Conservation (phyloP, 2,797 vertebrate species). For the Syncerus caffer region DNA sequence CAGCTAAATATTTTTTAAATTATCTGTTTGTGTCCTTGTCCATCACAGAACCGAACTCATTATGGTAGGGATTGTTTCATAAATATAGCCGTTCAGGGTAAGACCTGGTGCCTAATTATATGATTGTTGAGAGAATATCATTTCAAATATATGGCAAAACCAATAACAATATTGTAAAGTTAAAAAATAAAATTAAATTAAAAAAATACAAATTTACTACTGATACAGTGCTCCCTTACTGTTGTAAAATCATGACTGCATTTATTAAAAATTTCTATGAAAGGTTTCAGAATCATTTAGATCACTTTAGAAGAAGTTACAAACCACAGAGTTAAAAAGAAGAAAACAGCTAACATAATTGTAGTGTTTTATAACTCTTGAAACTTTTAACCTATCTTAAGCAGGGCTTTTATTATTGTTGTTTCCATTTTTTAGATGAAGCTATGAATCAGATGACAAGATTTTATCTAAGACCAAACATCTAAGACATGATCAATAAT, state of each 20-base stretch:
- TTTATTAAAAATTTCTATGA: background rate
- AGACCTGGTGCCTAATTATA: background rate
- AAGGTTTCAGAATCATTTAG: background rate
- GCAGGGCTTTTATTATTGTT: background rate
- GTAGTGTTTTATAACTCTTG: background rate
- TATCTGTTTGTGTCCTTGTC: background rate
- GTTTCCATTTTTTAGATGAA: background rate
- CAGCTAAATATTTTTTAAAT: background rate
- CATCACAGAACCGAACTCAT: background rate
- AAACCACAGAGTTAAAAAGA: background rate
- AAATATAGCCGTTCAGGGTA: background rate
- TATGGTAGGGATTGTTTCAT: background rate
- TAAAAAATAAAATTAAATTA: no score
- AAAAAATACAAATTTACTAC: background rate
- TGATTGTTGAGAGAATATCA: background rate
- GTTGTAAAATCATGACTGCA: background rate
- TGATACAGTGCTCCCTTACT: background rate
- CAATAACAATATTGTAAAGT: no score
- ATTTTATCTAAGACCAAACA: background rate
- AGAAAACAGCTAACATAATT: background rate
- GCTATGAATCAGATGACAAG: background rate
- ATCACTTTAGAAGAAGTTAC: background rate
- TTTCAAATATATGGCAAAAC: background rate
- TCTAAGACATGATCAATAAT: background rate
- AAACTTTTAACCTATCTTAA: background rate